These are phyloP conservation scores for Stomatorhinus ivindoensis DNA, from an alignment of 2,113 vertebrate genomes.

Conservation along the genomic window DNA sequence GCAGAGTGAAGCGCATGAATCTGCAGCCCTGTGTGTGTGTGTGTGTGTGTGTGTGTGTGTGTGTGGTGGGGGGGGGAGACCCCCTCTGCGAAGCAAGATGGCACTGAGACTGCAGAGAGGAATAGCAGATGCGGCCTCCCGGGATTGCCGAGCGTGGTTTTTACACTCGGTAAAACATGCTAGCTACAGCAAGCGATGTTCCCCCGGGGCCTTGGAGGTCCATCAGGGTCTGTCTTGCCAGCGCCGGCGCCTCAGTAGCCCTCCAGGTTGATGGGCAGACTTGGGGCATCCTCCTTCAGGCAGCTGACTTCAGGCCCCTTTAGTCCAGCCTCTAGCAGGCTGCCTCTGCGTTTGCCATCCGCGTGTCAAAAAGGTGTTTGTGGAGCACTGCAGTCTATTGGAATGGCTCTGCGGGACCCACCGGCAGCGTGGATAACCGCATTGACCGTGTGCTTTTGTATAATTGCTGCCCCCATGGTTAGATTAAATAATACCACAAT, in stretches of 20 bases:
- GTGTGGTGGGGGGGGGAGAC: background rate
- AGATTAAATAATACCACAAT: background rate
- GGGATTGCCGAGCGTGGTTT: background rate
- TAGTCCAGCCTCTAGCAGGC: background rate
- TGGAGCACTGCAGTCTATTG: background rate
- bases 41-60: background rate
- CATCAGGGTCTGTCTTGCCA: background rate
- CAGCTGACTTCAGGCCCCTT: background rate
- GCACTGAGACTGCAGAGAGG: background rate
- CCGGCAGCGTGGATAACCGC: background rate
- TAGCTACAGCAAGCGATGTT: background rate
- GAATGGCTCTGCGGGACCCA: background rate
- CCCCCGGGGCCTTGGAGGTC: background rate
- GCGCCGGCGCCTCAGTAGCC: background rate
- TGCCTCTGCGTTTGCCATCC: background rate
- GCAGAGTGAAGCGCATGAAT: background rate
- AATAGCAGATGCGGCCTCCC: background rate
- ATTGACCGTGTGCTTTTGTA: background rate
- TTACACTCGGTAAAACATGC: background rate
- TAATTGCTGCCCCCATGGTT: background rate
- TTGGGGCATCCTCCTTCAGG: background rate
- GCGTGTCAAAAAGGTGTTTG: background rate
- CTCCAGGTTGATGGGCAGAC: background rate
- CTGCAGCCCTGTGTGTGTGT: background rate
- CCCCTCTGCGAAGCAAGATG: background rate